A percentile compares a stretch with the other conserved stretches of the same genome.
Evolutionary conservation across 2,797 vertebrate species (phyloP).

Genomic region (Cyclura pinguis): DNA sequence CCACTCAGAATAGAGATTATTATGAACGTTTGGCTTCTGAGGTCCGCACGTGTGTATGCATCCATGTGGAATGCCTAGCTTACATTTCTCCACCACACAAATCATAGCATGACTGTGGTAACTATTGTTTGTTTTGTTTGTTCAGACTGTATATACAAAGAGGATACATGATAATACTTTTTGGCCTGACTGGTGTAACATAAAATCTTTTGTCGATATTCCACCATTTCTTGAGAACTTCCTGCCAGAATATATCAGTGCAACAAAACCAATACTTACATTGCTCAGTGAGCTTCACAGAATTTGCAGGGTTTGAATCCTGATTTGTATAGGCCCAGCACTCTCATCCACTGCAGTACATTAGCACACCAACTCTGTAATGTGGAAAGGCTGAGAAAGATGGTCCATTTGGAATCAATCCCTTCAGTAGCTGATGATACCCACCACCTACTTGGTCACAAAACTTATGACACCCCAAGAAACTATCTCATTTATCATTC

Average conservation of each 20-base stretch:
- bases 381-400: not conserved
- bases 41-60: not conserved
- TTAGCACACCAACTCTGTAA: not conserved
- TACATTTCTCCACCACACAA: not conserved
- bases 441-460: not conserved
- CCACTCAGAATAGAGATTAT: too few species aligned
- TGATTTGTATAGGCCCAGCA: too few species aligned
- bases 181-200: not conserved
- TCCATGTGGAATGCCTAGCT: not conserved
- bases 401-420: not conserved
- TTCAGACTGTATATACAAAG: not conserved
- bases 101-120: not conserved
- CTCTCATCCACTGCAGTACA: not conserved
- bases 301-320: not conserved
- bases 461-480: constrained; percentile 2
- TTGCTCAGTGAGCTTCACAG: too few species aligned
- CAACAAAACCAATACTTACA: not conserved
- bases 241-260: not conserved
- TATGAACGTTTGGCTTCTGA: not conserved
- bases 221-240: not conserved
- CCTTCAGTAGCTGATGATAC: not conserved
- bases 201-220: not conserved
- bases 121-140: not conserved
- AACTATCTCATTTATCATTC: not conserved
- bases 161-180: not conserved